These are phyloP conservation scores for Steinernema scapterisci DNA, from an alignment of 2,888 invertebrate species.

Conservation along the genomic window DNA sequence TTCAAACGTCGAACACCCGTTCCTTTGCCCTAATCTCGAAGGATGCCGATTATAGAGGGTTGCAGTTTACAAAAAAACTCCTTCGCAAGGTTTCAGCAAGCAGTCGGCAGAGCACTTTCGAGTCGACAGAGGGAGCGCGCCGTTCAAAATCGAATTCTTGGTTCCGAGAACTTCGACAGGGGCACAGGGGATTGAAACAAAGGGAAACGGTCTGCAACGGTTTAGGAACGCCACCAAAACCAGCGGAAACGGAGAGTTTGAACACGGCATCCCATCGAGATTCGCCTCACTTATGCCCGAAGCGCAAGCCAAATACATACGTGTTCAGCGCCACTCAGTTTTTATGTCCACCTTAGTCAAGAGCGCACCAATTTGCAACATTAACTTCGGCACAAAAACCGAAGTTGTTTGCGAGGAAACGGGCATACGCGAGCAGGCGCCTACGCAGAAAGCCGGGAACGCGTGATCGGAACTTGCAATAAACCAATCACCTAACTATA, in stretches of 20 bases:
- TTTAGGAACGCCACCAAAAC: no score
- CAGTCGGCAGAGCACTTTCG: no score
- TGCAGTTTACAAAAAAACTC: background rate
- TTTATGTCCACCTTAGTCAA: background rate
- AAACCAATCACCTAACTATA: no score
- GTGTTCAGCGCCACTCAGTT: background rate
- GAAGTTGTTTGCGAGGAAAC: background rate
- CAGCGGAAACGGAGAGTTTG: no score
- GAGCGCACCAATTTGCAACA: constrained; percentile 14
- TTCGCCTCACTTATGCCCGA: background rate
- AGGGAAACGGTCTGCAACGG: no score
- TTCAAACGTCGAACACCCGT: constrained; percentile 26
- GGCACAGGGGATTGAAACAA: no score
- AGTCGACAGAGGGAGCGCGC: no score
- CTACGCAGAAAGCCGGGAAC: no score
- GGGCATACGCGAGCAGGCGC: background rate
- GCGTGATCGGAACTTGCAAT: no score
- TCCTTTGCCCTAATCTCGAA: background rate
- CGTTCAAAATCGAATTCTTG: no score
- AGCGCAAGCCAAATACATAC: background rate
- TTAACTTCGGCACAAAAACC: background rate
- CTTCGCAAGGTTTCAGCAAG: no score
- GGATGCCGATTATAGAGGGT: background rate
- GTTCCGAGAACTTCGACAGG: no score
- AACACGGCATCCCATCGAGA: background rate